These are phyloP conservation scores for Glareola pratincola DNA, from an alignment of 2,113 vertebrate species.

Conservation along the genomic window DNA sequence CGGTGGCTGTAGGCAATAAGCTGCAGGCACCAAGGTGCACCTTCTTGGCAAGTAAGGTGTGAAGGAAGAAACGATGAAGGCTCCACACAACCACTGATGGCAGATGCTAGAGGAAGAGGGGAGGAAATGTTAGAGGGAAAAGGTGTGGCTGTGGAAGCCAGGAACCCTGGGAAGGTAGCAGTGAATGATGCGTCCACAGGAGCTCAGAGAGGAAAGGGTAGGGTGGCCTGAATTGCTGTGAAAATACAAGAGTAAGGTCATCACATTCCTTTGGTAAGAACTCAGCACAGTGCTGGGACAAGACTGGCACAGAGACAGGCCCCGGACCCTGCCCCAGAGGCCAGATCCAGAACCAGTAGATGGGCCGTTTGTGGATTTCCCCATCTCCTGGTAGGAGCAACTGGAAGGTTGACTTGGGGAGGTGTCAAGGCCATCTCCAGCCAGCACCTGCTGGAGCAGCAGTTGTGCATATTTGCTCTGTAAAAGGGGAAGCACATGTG, in stretches of 20 bases:
- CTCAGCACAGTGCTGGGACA: not conserved
- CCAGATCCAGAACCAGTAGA: not conserved
- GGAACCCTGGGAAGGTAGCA: not conserved
- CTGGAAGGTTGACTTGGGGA: not conserved
- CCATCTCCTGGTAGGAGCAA: not conserved
- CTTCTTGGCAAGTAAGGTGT: not conserved
- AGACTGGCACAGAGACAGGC: not conserved
- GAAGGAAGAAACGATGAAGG: not conserved
- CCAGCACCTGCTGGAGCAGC: not conserved
- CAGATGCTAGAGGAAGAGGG: not conserved
- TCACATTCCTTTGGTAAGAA: not conserved
- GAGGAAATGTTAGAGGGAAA: not conserved
- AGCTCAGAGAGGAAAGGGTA: not conserved
- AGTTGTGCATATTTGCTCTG: not conserved
- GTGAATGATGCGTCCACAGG: fast-evolving
- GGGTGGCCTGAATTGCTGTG: not conserved
- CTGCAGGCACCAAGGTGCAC: not conserved
- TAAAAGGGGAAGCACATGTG: not conserved
- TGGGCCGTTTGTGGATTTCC: not conserved
- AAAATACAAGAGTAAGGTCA: not conserved
- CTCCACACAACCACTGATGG: not conserved
- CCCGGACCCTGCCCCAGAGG: not conserved
- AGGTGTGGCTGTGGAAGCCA: not conserved
- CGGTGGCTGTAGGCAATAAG: not conserved
- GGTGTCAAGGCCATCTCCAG: not conserved